Conservation (phyloP, 2,113 vertebrate genomes). For the Desmodus rotundus region DNA sequence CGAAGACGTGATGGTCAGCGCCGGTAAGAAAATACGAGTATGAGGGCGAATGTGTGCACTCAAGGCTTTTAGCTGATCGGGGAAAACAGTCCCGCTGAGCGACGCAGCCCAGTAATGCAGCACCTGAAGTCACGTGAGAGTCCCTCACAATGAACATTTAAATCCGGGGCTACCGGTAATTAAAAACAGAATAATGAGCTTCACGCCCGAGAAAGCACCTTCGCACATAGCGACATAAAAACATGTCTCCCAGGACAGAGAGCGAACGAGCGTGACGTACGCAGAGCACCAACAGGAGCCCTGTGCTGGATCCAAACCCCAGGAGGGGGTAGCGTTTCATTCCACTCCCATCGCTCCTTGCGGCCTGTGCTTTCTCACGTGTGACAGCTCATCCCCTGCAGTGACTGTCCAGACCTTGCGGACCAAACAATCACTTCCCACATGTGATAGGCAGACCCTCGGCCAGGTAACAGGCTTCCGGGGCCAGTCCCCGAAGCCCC, state of each 20-base stretch:
- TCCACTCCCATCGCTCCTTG: too few relatives aligned
- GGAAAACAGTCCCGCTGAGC: neutral
- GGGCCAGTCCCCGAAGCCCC: neutral
- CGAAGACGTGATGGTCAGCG: neutral
- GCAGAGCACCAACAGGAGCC: neutral
- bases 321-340: neutral
- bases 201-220: neutral
- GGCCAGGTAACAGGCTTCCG: neutral
- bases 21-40: too few relatives aligned
- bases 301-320: fast-evolving
- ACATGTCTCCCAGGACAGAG: too few relatives aligned
- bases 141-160: fast-evolving
- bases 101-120: too few relatives aligned
- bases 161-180: neutral
- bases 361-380: neutral
- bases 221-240: too few relatives aligned
- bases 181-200: neutral
- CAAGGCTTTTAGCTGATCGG: neutral
- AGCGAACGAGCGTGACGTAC: neutral
- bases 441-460: neutral
- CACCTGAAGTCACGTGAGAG: too few relatives aligned
- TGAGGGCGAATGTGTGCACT: neutral
- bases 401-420: too few relatives aligned
- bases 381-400: neutral
- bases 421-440: too few relatives aligned